These are phyloP conservation scores for Lobophora halterata DNA, from an alignment of 2,888 invertebrate species.

Conservation along the genomic window DNA sequence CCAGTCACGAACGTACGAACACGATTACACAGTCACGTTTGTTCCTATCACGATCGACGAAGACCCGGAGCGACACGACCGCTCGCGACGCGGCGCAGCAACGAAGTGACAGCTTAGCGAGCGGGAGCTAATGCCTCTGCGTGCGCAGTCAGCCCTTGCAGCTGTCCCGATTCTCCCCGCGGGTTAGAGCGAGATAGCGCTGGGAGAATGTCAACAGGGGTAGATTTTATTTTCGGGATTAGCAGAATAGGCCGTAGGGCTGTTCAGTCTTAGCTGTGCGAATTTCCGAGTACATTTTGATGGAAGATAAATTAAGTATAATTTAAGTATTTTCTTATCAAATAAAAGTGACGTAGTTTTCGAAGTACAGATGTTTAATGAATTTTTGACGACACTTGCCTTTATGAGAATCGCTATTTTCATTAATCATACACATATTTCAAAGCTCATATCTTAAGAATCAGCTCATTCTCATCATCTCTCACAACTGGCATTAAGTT, in stretches of 20 bases:
- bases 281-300: constrained; percentile 37
- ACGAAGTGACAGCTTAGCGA: constrained; percentile 54
- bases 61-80: constrained; percentile 45
- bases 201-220: constrained; percentile 47
- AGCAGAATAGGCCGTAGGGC: constrained; percentile 43
- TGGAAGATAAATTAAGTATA: background rate
- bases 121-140: constrained; percentile 37
- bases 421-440: no score
- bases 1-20: constrained; percentile 31
- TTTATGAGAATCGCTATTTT: no score
- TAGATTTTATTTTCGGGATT: constrained; percentile 32
- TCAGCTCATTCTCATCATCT: no score
- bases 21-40: constrained; percentile 28
- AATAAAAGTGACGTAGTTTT: no score
- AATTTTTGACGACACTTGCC: no score
- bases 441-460: no score
- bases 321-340: background rate
- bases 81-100: constrained; percentile 56
- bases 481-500: no score
- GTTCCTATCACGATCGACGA: constrained; percentile 8
- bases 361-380: no score
- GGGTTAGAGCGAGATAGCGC: constrained; percentile 26
- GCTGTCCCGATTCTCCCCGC: constrained; percentile 25
- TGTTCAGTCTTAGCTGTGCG: constrained; percentile 27
- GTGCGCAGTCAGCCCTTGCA: constrained; percentile 43